These are phyloP conservation scores for Thalassarche chlororhynchos DNA, from an alignment of 2,113 vertebrate genomes.

Conservation along the genomic window DNA sequence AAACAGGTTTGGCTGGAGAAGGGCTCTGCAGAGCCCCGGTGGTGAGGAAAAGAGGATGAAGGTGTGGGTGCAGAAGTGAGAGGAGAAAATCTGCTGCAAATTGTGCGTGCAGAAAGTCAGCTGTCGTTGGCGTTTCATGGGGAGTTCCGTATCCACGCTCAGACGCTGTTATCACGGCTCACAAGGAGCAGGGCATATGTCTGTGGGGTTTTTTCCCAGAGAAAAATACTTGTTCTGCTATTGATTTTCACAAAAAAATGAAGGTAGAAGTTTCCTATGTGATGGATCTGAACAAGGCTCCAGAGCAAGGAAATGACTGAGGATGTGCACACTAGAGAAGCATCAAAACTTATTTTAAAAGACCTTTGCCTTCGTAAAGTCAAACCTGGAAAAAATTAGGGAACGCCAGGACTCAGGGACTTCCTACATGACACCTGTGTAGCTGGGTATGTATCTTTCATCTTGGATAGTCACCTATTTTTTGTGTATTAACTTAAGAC, in stretches of 20 bases:
- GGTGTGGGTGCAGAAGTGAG: neutral
- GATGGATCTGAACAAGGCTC: neutral
- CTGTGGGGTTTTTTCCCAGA: neutral
- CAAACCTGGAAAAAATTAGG: neutral
- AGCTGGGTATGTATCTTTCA: neutral
- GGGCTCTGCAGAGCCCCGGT: neutral
- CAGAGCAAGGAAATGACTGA: neutral
- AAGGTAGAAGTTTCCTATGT: neutral
- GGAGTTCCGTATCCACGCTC: neutral
- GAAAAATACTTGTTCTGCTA: neutral
- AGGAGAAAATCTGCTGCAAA: neutral
- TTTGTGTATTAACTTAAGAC: neutral
- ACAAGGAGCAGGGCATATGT: neutral
- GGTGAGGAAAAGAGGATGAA: neutral
- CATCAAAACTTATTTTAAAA: neutral
- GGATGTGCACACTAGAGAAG: neutral
- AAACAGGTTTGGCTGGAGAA: neutral
- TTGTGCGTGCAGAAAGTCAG: neutral
- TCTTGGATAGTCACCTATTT: neutral
- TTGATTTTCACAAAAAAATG: neutral
- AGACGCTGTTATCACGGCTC: accelerated
- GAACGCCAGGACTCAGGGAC: neutral
- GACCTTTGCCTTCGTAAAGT: neutral
- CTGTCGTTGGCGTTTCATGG: neutral
- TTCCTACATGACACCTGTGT: neutral